phyloP scores from a whole-genome alignment of 2,113 vertebrate species.

The Oplegnathus fasciatus region DNA sequence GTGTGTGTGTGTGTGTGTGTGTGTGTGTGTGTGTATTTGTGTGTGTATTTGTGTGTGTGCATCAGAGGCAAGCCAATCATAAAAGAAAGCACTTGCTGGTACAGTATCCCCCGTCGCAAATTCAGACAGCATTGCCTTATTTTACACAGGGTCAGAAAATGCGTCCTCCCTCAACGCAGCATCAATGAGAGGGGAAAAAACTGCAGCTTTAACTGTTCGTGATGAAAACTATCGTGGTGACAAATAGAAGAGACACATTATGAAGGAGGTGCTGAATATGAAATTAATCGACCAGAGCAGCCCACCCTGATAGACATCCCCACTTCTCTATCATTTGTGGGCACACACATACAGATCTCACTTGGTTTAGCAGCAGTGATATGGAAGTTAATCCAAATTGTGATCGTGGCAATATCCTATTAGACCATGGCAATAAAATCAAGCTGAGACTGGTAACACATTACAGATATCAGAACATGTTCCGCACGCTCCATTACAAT shows the following conservation, averaged over 20 bases:
- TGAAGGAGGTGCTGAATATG: slow-evolving; percentile 68
- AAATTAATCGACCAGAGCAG: slow-evolving; percentile 73
- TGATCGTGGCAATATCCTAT: slow-evolving; percentile 80
- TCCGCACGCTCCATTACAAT: slow-evolving; percentile 75
- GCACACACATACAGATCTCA: slow-evolving; percentile 54
- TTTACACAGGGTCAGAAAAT: slow-evolving; percentile 60
- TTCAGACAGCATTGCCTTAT: slow-evolving; percentile 39
- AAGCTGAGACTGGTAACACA: slow-evolving; percentile 75
- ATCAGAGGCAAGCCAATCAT: slow-evolving; percentile 35
- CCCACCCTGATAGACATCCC: slow-evolving; percentile 56
- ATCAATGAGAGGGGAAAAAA: slow-evolving; percentile 48
- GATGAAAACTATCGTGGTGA: slow-evolving; percentile 62
- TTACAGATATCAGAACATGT: slow-evolving; percentile 76
- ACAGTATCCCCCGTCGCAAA: slow-evolving; percentile 39
- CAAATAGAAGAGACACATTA: slow-evolving; percentile 63
- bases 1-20: slow-evolving; percentile 9
- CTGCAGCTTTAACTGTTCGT: slow-evolving; percentile 51
- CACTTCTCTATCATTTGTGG: slow-evolving; percentile 49
- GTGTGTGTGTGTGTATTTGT: slow-evolving; percentile 8
- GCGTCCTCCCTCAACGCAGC: slow-evolving; percentile 17
- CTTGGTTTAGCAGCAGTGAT: slow-evolving; percentile 70
- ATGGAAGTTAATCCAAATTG: slow-evolving; percentile 82
- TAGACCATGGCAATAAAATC: slow-evolving; percentile 81
- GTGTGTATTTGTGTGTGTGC: neutral
- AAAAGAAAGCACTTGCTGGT: slow-evolving; percentile 22